These are phyloP conservation scores for Drosophila ogumai DNA, from an alignment of 1,140 invertebrate species.

Conservation along the genomic window DNA sequence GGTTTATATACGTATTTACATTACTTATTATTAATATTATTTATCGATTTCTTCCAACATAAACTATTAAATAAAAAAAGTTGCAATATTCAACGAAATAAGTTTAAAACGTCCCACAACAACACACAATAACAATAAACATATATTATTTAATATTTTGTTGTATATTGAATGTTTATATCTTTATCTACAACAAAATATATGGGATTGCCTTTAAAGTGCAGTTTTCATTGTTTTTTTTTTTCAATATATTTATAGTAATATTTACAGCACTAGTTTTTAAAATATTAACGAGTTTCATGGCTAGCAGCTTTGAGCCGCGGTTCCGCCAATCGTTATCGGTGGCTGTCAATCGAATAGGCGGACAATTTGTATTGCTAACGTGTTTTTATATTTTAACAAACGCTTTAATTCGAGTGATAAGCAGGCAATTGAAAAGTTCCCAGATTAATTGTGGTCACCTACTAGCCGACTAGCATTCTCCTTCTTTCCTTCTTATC, in stretches of 20 bases:
- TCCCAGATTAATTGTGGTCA: constrained; percentile 24
- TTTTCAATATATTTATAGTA: not conserved
- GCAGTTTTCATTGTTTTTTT: too few relatives aligned
- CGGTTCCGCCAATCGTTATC: not conserved
- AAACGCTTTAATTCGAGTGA: not conserved
- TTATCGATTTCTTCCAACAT: too few relatives aligned
- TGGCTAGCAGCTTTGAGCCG: not conserved
- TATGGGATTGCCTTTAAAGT: too few relatives aligned
- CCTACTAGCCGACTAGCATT: not conserved
- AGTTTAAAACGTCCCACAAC: too few relatives aligned
- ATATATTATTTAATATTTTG: too few relatives aligned
- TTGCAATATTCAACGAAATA: too few relatives aligned
- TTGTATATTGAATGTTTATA: too few relatives aligned
- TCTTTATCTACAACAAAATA: too few relatives aligned
- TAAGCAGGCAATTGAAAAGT: not conserved
- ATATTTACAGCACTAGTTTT: not conserved
- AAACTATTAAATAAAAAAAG: too few relatives aligned
- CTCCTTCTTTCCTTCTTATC: not conserved
- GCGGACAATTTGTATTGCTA: not conserved
- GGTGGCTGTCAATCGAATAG: constrained; percentile 13
- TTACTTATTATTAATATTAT: too few relatives aligned
- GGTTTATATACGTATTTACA: too few relatives aligned
- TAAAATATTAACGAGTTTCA: not conserved
- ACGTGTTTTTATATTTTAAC: not conserved
- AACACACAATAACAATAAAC: too few relatives aligned